Percentiles rank a stretch among this genome's conserved stretches.
These are phyloP conservation scores for Sternarchorhynchus goeldii DNA, from an alignment of 2,797 vertebrate species.

Conservation along the genomic window DNA sequence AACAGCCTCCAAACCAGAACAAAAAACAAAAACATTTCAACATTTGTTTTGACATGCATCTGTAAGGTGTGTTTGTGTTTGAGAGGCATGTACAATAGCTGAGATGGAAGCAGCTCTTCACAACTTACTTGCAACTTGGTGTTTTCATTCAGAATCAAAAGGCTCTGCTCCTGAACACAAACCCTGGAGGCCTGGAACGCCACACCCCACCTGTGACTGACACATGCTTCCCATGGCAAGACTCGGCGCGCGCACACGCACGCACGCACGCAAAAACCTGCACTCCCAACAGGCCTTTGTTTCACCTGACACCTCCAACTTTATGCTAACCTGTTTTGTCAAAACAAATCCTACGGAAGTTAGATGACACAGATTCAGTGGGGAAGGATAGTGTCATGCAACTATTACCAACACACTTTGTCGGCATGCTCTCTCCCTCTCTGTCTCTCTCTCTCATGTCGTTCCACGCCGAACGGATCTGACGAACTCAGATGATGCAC, in stretches of 20 bases:
- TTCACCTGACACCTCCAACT: slow-evolving; percentile 74
- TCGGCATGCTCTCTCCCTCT: slow-evolving; percentile 35
- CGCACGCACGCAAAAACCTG: slow-evolving; percentile 56
- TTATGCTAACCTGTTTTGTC: slow-evolving; percentile 84
- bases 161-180: slow-evolving; percentile 74
- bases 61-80: slow-evolving; percentile 76
- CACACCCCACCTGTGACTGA: slow-evolving; percentile 77
- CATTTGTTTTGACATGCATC: slow-evolving; percentile 67
- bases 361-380: slow-evolving; percentile 77
- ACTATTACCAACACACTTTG: slow-evolving; percentile 73
- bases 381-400: slow-evolving; percentile 75
- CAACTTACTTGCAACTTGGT: slow-evolving; percentile 75
- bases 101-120: slow-evolving; percentile 70
- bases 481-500: neutral
- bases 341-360: slow-evolving; percentile 83
- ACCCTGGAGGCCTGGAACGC: slow-evolving; percentile 83
- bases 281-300: slow-evolving; percentile 69
- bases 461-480: neutral
- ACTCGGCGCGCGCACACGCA: slow-evolving; percentile 44
- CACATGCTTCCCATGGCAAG: slow-evolving; percentile 72
- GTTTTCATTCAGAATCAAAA: slow-evolving; percentile 80
- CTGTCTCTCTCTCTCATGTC: slow-evolving; percentile 61
- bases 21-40: slow-evolving; percentile 26
- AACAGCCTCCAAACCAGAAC: slow-evolving; percentile 22
- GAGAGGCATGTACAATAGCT: slow-evolving; percentile 67